These are phyloP conservation scores for Cylindroiulus punctatus DNA, from an alignment of 2,888 invertebrate genomes.

Conservation along the genomic window DNA sequence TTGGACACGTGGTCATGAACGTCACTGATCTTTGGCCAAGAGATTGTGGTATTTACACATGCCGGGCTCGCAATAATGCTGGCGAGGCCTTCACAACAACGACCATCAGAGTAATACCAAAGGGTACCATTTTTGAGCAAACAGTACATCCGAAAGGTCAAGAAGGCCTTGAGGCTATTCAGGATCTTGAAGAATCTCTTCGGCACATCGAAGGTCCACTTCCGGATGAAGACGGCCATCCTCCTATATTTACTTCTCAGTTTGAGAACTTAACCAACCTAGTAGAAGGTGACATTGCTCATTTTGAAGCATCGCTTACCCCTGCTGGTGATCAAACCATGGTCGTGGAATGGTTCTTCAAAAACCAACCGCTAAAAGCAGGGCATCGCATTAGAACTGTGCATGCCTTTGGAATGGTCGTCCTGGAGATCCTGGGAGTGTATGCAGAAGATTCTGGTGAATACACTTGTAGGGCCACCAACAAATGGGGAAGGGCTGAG, in stretches of 20 bases:
- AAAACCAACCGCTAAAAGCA: constrained; percentile 77
- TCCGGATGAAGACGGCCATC: constrained; percentile 81
- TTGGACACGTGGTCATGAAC: constrained; percentile 95
- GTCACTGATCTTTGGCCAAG: constrained; percentile 90
- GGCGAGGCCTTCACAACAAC: constrained; percentile 94
- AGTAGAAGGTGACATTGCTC: constrained; percentile 94
- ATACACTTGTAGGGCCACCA: constrained; percentile 88
- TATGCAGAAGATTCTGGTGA: constrained; percentile 91
- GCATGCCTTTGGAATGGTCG: constrained; percentile 97
- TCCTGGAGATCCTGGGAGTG: constrained; percentile 93
- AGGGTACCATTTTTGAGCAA: constrained; percentile 81
- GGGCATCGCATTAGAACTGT: constrained; percentile 89
- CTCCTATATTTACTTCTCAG: constrained; percentile 86
- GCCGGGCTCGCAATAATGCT: constrained; percentile 86
- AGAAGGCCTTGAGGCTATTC: constrained; percentile 89
- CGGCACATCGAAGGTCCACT: constrained; percentile 66
- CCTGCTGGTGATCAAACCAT: constrained; percentile 94
- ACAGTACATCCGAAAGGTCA: constrained; percentile 96
- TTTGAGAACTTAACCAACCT: constrained; percentile 84
- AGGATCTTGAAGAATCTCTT: constrained; percentile 87
- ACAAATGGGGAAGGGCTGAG: constrained; percentile 88
- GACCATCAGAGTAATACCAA: constrained; percentile 80
- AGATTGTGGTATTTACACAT: constrained; percentile 93
- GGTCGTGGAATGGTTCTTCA: constrained; percentile 96
- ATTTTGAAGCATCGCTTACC: constrained; percentile 95